These are phyloP conservation scores for Drosophila nr. perissopoda DNA, from an alignment of 2,888 invertebrate species.

Conservation along the genomic window DNA sequence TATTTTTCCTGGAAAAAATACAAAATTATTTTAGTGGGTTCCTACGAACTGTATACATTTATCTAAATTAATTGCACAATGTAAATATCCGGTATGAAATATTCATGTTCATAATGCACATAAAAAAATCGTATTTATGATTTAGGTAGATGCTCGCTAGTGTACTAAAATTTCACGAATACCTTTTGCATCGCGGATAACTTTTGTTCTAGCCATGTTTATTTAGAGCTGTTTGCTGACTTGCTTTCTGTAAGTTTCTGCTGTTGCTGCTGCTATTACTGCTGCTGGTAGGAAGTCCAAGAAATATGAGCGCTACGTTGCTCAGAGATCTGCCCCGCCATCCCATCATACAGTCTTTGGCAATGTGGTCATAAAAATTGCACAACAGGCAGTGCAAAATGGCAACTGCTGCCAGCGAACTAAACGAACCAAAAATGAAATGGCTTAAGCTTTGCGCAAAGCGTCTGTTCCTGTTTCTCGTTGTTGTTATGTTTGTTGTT, in stretches of 20 bases:
- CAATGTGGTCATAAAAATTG: constrained; percentile 58
- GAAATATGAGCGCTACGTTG: constrained; percentile 71
- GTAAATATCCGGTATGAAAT: neutral
- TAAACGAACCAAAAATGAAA: constrained; percentile 79
- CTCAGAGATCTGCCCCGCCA: constrained; percentile 5
- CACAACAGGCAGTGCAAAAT: constrained; percentile 62
- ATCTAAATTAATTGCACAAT: neutral
- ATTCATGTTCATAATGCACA: neutral
- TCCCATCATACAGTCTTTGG: neutral
- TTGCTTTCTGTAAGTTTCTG: constrained; percentile 66
- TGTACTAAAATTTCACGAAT: constrained; percentile 31
- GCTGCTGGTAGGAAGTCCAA: constrained; percentile 55
- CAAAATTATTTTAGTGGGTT: neutral
- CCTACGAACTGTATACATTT: neutral
- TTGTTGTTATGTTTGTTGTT: constrained; percentile 25
- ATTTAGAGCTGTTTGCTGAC: constrained; percentile 38
- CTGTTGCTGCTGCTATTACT: constrained; percentile 41
- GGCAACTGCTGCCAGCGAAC: constrained; percentile 62
- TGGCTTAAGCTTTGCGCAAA: constrained; percentile 76
- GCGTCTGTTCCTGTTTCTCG: constrained; percentile 48
- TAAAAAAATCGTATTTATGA: constrained; percentile 15
- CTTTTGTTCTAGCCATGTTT: constrained; percentile 53
- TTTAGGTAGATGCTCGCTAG: constrained; percentile 16
- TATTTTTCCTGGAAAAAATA: neutral
- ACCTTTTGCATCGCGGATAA: constrained; percentile 16